These are phyloP conservation scores for Eufriesea mexicana DNA, from an alignment of 1,140 invertebrate species.

Conservation along the genomic window DNA sequence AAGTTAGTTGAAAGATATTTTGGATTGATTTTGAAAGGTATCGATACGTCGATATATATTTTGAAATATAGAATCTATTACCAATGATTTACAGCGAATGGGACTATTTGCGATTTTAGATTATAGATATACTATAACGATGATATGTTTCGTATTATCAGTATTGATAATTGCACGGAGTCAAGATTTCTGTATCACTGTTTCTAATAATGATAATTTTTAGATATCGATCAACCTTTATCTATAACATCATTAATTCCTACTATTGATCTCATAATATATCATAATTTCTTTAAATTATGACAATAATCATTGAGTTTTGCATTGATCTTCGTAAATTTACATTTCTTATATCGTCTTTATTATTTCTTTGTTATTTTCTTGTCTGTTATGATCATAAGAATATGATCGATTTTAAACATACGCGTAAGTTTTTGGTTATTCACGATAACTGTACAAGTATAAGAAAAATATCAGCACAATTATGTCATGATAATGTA, in stretches of 20 bases:
- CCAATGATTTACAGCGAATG: no score
- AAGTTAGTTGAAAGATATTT: no score
- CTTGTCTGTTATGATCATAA: neutral
- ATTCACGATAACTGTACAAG: neutral
- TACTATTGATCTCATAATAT: neutral
- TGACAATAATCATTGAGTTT: neutral
- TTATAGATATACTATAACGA: neutral
- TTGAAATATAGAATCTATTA: no score
- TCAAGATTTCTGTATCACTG: neutral
- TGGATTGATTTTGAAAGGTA: no score
- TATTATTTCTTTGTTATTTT: neutral
- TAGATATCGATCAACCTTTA: neutral
- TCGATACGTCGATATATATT: no score
- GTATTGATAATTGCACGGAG: neutral
- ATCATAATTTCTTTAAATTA: neutral
- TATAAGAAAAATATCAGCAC: neutral
- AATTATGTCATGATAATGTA: no score
- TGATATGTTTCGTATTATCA: neutral
- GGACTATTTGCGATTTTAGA: neutral
- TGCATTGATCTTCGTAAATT: neutral
- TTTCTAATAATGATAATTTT: neutral
- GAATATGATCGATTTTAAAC: neutral
- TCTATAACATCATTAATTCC: neutral
- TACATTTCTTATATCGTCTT: neutral
- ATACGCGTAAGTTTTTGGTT: neutral